Conservation (phyloP, 2,113 vertebrate genomes). For the Eolophus roseicapilla region DNA sequence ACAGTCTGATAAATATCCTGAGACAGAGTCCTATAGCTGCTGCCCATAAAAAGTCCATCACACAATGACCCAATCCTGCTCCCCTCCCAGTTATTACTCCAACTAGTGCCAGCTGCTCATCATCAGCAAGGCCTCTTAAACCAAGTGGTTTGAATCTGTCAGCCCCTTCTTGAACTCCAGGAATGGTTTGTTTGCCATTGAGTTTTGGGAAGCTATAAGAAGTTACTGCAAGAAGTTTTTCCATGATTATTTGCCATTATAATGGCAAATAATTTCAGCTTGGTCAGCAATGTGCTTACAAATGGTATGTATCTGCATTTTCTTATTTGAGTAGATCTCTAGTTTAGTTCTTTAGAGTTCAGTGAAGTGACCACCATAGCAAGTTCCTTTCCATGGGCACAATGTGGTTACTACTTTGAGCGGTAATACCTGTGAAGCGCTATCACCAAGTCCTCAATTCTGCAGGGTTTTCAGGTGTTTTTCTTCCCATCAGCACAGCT, state of each 20-base stretch:
- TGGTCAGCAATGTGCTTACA: not conserved
- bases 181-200: accelerated
- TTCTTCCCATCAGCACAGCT: not conserved
- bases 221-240: not conserved
- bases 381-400: accelerated
- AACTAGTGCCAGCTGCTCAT: not conserved
- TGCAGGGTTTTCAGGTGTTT: not conserved
- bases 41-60: not conserved
- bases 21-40: not conserved
- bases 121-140: not conserved
- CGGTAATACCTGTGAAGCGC: not conserved
- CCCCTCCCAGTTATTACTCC: not conserved
- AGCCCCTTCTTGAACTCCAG: not conserved
- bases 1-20: accelerated
- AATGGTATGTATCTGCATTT: not conserved
- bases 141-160: not conserved
- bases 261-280: not conserved
- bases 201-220: not conserved
- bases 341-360: not conserved
- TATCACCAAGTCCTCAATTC: not conserved
- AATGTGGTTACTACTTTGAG: not conserved
- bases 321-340: not conserved
- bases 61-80: not conserved
- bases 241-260: accelerated
- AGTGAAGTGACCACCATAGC: not conserved